These are phyloP conservation scores for rabbit (Oryctolagus cuniculus) DNA, from an alignment of 2,113 vertebrate genomes.

Conservation along the genomic window mOryCun1.1 NC_091452.1:756501-757000, in stretches of 20 bases:
- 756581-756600: not conserved
- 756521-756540: not conserved
- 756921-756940: not conserved
- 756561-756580: not conserved
- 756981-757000: not conserved
- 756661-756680: not conserved
- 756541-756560: not conserved
- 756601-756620: not conserved
- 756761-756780: not conserved
- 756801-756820: not conserved
- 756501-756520: not conserved
- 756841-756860: not conserved
- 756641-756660: not conserved
- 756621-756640: not conserved
- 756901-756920: not conserved
- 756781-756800: not conserved
- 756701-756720: not conserved
- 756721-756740: not conserved
- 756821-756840: not conserved
- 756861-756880: accelerated
- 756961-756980: not conserved
- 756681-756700: not conserved
- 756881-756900: accelerated
- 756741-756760: not conserved
- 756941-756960: not conserved